phyloP scores from a whole-genome alignment of 2,113 vertebrate species.

The Vombatus ursinus region DNA sequence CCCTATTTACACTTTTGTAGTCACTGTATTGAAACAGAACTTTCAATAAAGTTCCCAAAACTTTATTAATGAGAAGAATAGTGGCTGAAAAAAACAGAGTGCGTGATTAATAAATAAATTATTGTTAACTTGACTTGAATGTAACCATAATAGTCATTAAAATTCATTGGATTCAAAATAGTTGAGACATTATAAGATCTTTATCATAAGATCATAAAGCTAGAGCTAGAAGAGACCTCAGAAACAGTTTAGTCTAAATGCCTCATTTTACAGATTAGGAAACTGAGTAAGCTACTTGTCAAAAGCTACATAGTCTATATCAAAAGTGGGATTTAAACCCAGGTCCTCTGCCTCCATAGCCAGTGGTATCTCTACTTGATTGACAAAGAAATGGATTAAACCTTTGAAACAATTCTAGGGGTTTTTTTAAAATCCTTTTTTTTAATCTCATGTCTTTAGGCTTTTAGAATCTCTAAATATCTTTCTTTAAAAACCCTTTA shows the following conservation, averaged over 20 bases:
- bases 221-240: neutral
- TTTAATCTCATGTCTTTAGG: neutral
- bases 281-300: neutral
- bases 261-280: slow-evolving; percentile 15
- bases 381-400: neutral
- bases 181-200: slow-evolving; percentile 27
- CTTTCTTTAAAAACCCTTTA: neutral
- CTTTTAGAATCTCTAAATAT: neutral
- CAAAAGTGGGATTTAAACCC: neutral
- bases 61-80: neutral
- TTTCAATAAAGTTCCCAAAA: neutral
- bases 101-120: neutral
- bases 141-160: neutral
- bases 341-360: neutral
- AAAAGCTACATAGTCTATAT: neutral
- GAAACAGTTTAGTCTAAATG: neutral
- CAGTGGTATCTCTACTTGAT: neutral
- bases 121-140: neutral
- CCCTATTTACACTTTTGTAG: neutral
- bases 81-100: neutral
- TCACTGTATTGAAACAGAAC: neutral
- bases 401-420: neutral
- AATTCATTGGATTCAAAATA: neutral
- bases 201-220: neutral
- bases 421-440: too few relatives aligned